A percentile compares a stretch with the other conserved stretches of the same genome.
Conservation (phyloP, 2,797 vertebrate genomes). For the Ptychobarbus kaznakovi region DNA sequence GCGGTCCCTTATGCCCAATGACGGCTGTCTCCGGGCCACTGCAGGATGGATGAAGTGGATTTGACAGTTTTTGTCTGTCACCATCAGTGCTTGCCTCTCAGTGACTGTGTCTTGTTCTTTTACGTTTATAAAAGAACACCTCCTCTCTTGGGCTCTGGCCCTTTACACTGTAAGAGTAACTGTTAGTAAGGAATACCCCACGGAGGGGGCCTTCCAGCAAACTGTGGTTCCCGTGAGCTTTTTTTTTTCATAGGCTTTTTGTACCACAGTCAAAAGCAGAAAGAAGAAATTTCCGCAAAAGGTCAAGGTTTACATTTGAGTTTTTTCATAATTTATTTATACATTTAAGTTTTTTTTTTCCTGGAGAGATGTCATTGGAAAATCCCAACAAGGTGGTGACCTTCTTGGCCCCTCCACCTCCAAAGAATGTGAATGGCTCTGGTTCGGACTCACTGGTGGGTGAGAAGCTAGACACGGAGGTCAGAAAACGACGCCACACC, state of each 20-base stretch:
- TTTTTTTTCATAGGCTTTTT: constrained; percentile 27
- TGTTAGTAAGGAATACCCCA: constrained; percentile 59
- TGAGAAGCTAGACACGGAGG: constrained; percentile 82
- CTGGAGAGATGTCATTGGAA: constrained; percentile 74
- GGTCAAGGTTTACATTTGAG: constrained; percentile 54
- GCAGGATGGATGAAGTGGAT: constrained; percentile 72
- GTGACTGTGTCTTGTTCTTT: constrained; percentile 69
- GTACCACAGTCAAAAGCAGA: constrained; percentile 27
- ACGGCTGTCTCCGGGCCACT: constrained; percentile 57
- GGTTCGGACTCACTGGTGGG: constrained; percentile 87
- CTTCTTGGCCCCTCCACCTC: constrained; percentile 79
- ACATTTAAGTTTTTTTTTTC: constrained; percentile 46
- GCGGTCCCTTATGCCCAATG: constrained; percentile 59
- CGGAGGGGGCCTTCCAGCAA: constrained; percentile 40
- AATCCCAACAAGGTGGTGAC: constrained; percentile 72
- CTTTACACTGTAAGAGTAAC: constrained; percentile 61
- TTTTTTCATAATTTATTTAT: constrained; percentile 64
- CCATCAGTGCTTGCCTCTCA: constrained; percentile 60
- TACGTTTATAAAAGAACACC: constrained; percentile 71
- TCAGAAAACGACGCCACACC: constrained; percentile 93
- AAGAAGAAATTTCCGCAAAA: constrained; percentile 44
- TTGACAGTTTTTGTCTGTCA: constrained; percentile 63
- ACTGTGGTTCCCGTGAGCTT: constrained; percentile 48
- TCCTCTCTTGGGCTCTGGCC: constrained; percentile 62
- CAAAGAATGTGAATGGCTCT: constrained; percentile 90